These are phyloP conservation scores for Eulemur mongoz DNA, from an alignment of 2,797 vertebrate species.

Conservation along the genomic window DNA sequence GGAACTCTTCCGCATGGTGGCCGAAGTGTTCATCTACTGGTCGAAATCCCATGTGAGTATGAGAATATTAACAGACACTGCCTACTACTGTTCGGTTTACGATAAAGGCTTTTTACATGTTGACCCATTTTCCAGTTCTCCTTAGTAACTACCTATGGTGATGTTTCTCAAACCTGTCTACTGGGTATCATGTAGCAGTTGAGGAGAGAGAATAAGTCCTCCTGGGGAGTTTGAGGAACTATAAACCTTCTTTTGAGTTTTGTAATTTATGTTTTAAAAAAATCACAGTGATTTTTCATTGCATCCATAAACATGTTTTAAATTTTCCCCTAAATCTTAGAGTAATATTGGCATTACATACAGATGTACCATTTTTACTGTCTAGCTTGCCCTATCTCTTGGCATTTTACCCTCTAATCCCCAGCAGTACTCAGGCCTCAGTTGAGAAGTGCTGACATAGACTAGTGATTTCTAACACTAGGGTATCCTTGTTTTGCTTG, in stretches of 20 bases:
- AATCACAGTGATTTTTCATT: not conserved
- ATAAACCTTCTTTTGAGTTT: not conserved
- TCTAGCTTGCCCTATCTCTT: not conserved
- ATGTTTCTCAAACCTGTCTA: not conserved
- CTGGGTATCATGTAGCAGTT: not conserved
- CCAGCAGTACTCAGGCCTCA: not conserved
- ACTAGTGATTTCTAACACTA: not conserved
- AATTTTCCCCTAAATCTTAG: not conserved
- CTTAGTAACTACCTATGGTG: not conserved
- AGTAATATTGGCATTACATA: not conserved
- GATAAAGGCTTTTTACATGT: not conserved
- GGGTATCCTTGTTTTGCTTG: not conserved
- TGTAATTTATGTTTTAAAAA: not conserved
- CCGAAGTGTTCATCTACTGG: constrained; percentile 98
- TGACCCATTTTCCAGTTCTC: not conserved
- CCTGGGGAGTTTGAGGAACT: not conserved
- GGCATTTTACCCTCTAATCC: not conserved
- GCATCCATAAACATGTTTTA: not conserved
- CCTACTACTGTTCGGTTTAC: not conserved
- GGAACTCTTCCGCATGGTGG: constrained; percentile 96
- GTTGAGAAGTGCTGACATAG: not conserved
- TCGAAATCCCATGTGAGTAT: constrained; percentile 95
- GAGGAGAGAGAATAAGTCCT: not conserved
- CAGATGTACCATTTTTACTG: not conserved
- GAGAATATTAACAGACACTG: not conserved